These are phyloP conservation scores for Cephus pulcher DNA, from an alignment of 2,888 invertebrate species.

Conservation along the genomic window DNA sequence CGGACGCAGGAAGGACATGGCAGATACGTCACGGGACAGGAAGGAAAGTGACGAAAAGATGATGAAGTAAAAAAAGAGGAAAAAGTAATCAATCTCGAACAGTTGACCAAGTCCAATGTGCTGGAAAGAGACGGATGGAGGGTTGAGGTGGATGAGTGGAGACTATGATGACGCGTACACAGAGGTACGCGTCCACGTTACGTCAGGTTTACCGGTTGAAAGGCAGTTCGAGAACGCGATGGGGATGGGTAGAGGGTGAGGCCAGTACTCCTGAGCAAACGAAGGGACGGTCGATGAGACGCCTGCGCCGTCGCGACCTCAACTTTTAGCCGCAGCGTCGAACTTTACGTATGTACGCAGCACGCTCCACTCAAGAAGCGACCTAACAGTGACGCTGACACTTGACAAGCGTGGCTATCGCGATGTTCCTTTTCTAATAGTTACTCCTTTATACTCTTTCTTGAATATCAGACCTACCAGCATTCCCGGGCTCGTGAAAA, in stretches of 20 bases:
- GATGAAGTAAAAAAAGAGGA: neutral
- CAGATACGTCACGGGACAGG: neutral
- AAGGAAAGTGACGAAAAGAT: neutral
- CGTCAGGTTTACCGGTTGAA: constrained; percentile 35
- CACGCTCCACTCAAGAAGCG: neutral
- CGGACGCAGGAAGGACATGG: neutral
- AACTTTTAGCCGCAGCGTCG: constrained; percentile 12
- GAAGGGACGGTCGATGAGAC: constrained; percentile 28
- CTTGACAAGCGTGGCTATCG: neutral
- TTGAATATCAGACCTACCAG: neutral
- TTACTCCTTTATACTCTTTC: neutral
- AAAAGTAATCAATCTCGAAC: constrained; percentile 34
- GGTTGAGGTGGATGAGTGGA: constrained; percentile 11
- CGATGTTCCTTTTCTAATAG: neutral
- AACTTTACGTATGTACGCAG: neutral
- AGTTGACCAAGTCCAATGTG: constrained; percentile 16
- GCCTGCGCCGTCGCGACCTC: constrained; percentile 33
- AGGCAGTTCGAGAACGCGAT: constrained; percentile 24
- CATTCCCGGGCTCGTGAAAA: neutral
- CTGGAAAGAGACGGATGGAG: neutral
- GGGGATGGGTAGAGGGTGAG: neutral
- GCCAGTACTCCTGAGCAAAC: neutral
- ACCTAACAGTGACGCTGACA: neutral
- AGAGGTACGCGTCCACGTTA: constrained; percentile 14
- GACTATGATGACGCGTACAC: neutral